Evolutionary conservation across 2,888 invertebrate genomes (phyloP), one percentile per base, ranked within the genome.

Genomic region (Drosophila atripex): DNA sequence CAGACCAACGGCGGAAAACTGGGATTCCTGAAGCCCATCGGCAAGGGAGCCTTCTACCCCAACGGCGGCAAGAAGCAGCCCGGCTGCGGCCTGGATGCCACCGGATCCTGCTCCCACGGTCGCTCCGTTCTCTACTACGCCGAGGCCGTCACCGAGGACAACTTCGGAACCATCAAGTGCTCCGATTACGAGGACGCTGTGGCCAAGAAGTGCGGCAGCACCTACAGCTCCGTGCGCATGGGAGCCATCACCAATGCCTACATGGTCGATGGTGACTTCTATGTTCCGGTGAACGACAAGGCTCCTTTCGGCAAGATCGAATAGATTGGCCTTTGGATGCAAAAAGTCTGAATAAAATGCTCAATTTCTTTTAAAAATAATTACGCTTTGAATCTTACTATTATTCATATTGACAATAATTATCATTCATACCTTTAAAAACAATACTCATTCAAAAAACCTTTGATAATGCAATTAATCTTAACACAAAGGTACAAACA

Each of bases 21-120:
- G 35, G 91, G 91, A 4, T 91, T 90, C 75, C 73, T 88, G 3
- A 69, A 83, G 35, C 91, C 91, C n/a, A 85, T 91, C 38, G 91
- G 91, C 32, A 91, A 91, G 86, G 92, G 91, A 78, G 92, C 92
- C 83, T 92, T 93, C 90, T 93, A 93, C 91, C 93, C 92, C 87
- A 93, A 92, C 90, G 91, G 91, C 71, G 91, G 92, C 90, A 92
- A 93, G 91, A 91, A 91, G 88, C 93, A 93, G 90, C 90, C 92
- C 75, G 92, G 93, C 88, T 93, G 93, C 90, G 92, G 91, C 77
- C 69, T 85, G 63, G 91, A 90, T 80, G 38, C 83, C 23, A 78
- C 86, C 50, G 90, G 90, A 38, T 63, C 78, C 28, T 93, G 93
- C 79, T 86, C 93, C 14, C 93, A 93, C 73, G 65, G 75, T 1